Percentiles rank a stretch among this genome's conserved stretches.
Conservation (phyloP, 2,888 invertebrate genomes). For the Bembecia ichneumoniformis region DNA sequence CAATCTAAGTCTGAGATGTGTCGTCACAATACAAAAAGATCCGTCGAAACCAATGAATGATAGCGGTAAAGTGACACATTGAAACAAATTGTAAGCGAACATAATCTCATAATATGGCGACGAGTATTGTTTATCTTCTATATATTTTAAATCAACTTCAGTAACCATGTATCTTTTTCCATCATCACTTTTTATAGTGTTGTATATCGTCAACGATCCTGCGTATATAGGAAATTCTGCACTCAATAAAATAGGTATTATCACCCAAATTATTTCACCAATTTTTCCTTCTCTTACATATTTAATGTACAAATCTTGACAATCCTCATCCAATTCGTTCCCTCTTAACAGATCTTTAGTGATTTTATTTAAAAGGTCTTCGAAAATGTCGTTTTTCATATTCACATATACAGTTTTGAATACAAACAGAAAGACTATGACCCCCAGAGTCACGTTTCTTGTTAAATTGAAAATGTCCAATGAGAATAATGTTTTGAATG, state of each 20-base stretch:
- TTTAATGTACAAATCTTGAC: slow-evolving; percentile 31
- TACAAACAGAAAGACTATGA: slow-evolving; percentile 35
- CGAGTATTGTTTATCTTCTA: slow-evolving; percentile 41
- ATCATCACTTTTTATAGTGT: slow-evolving; percentile 31
- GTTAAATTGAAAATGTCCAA: slow-evolving; percentile 38
- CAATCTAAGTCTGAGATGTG: slow-evolving; percentile 41
- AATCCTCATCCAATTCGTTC: slow-evolving; percentile 33
- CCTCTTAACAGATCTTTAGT: slow-evolving; percentile 32
- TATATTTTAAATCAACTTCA: slow-evolving; percentile 38
- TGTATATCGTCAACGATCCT: slow-evolving; percentile 29
- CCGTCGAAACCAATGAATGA: slow-evolving; percentile 46
- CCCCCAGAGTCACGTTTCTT: slow-evolving; percentile 35
- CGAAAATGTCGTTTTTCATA: slow-evolving; percentile 29
- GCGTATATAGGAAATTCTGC: slow-evolving; percentile 42
- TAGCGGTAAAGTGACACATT: slow-evolving; percentile 30
- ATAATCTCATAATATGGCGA: slow-evolving; percentile 42
- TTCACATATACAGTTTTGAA: slow-evolving; percentile 41
- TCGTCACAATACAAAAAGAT: slow-evolving; percentile 45
- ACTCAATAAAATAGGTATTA: slow-evolving; percentile 32
- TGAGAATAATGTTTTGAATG: slow-evolving; percentile 27
- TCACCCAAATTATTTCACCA: slow-evolving; percentile 35
- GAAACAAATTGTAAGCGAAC: slow-evolving; percentile 36
- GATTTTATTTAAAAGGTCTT: slow-evolving; percentile 31
- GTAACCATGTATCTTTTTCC: slow-evolving; percentile 38
- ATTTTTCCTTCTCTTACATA: slow-evolving; percentile 32